Evolutionary conservation across 2,888 invertebrate species (phyloP), one percentile per base, ranked within the genome.

Genomic region (Nomada flava): DNA sequence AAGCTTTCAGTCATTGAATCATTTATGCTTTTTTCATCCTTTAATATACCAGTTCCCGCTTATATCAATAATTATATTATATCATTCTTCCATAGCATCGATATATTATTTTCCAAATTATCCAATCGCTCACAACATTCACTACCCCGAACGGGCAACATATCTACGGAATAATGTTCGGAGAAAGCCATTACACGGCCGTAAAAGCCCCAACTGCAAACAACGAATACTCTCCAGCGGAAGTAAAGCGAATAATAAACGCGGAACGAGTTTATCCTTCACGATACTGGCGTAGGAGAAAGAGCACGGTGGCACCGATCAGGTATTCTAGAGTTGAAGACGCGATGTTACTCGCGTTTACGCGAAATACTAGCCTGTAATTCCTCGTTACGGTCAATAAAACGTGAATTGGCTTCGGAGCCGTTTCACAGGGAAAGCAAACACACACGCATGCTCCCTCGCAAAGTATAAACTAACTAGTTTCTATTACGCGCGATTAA

Each of bases 361-460:
- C 74, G 23, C 44, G 23, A 69, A 69, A 69, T 60, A 59, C 26
- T 23, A 23, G 42, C 26, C 50, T 68, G 52, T 52, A 26, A 60
- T 75, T 42, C 69, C 26, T 69, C 60, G 59, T 75, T 52, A 69
- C 52, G 68, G 63, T 13, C 59, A 52, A 75, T 75, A 75, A 75
- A 59, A n/a, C 59, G 50, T 9, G 18, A 11, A 52, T n/a, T 11
- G 52, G 67, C 47, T 57, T 65, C 50, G 44, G 57, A 10, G 44
- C n/a, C 59, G 50, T 52, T 50, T 60, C 42, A 68, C 52, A 52
- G 59, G 42, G 26, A 68, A 36, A 42, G 42, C 59, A 50, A 59
- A 36, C 36, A 36, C 5, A 52, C 68, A 26, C 20, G n/a, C 3
- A 2, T n/a, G 55, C 50, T 44, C 47, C 29, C 20, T 50, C 20